Conservation (phyloP, 2,113 vertebrate genomes). For the Egretta garzetta region DNA sequence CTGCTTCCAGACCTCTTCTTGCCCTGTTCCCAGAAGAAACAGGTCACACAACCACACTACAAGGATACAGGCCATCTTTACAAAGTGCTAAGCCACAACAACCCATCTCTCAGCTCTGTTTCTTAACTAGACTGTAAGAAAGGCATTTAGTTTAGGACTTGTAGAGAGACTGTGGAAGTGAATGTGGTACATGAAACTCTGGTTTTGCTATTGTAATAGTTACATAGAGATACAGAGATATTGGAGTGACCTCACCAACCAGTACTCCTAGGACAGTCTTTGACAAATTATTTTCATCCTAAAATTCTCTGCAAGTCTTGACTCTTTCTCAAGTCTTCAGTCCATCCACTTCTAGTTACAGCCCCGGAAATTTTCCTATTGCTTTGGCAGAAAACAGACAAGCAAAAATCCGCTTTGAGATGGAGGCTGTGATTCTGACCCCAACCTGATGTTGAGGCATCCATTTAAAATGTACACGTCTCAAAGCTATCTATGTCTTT, state of each 20-base stretch:
- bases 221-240: neutral
- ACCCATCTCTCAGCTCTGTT: neutral
- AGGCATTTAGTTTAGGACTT: neutral
- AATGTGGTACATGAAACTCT: neutral
- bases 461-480: neutral
- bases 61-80: neutral
- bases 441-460: neutral
- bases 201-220: neutral
- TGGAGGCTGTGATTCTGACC: neutral
- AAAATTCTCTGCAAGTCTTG: neutral
- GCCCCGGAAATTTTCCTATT: neutral
- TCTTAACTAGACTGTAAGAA: neutral
- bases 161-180: neutral
- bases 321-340: neutral
- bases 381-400: neutral
- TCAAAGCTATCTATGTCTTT: neutral
- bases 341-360: neutral
- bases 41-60: neutral
- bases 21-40: neutral
- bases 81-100: neutral
- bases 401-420: neutral
- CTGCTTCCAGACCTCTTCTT: neutral
- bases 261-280: neutral
- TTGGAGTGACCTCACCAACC: fast-evolving
- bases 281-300: neutral